A percentile compares a stretch with the other conserved stretches of the same genome.
Conservation (phyloP, 2,113 vertebrate species). For the Alectura lathami region DNA sequence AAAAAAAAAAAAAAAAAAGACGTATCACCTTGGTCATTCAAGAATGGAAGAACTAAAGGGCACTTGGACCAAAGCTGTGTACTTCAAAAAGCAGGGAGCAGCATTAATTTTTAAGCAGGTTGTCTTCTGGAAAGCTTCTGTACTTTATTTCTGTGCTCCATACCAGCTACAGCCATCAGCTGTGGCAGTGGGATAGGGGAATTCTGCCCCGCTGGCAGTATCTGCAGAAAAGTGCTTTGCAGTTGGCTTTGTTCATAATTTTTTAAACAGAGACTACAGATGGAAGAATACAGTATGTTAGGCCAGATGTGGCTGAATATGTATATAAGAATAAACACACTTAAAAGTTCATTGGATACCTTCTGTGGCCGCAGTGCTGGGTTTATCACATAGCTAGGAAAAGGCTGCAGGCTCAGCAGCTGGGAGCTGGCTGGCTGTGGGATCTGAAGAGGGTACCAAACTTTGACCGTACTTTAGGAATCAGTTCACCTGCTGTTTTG, state of each 20-base stretch:
- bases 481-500: not conserved
- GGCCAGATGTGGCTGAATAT: not conserved
- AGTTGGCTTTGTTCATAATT: not conserved
- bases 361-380: not conserved
- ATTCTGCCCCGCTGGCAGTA: not conserved
- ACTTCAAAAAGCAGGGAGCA: not conserved
- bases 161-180: not conserved
- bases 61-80: not conserved
- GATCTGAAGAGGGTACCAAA: not conserved
- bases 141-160: not conserved
- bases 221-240: not conserved
- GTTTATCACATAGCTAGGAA: not conserved
- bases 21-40: not conserved
- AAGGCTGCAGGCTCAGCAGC: not conserved
- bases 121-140: not conserved
- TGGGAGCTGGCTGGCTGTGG: not conserved
- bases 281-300: not conserved
- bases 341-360: not conserved
- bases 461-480: not conserved
- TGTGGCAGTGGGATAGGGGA: not conserved
- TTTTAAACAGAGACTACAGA: not conserved
- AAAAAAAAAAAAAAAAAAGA: rapidly evolving
- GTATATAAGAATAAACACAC: not conserved
- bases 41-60: not conserved
- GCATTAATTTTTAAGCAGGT: not conserved